Percentiles rank a stretch among this genome's conserved stretches.
phyloP scores from a whole-genome alignment of 37 sponge, comb jelly and placozoan species.

The Aphrocallistes beatrix region DNA sequence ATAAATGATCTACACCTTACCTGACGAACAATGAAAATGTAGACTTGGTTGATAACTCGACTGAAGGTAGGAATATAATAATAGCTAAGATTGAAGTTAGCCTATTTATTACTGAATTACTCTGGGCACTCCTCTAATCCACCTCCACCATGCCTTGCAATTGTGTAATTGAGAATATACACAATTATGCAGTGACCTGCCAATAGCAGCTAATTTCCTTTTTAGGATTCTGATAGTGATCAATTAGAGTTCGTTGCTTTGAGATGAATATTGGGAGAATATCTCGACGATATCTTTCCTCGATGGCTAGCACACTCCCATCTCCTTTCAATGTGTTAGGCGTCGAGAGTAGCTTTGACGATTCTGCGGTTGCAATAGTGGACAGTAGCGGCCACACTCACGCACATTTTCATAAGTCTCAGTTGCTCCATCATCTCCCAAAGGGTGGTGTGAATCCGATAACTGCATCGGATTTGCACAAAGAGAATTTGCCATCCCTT shows the following conservation, averaged over 20 bases:
- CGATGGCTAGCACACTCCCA: neutral
- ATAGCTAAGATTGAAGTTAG: too few species aligned
- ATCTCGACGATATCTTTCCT: neutral
- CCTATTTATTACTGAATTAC: too few species aligned
- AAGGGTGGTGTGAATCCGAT: neutral
- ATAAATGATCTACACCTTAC: too few species aligned
- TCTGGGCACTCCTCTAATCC: too few species aligned
- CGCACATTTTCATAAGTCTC: neutral
- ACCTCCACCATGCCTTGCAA: too few species aligned
- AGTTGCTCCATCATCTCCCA: neutral
- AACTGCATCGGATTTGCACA: neutral
- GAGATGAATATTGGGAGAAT: too few species aligned
- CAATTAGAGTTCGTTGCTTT: too few species aligned
- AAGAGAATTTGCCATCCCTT: neutral
- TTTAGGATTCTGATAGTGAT: neutral
- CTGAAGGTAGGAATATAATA: too few species aligned
- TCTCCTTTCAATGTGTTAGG: constrained; percentile 39
- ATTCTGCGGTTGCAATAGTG: constrained; percentile 61
- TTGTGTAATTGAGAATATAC: too few species aligned
- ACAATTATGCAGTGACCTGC: too few species aligned
- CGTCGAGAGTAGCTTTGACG: constrained; percentile 76
- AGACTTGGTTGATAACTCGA: too few species aligned
- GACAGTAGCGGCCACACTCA: neutral
- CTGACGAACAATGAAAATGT: too few species aligned
- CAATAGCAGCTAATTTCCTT: neutral